These are phyloP conservation scores for Carettochelys insculpta DNA, from an alignment of 2,113 vertebrate species.

Conservation along the genomic window DNA sequence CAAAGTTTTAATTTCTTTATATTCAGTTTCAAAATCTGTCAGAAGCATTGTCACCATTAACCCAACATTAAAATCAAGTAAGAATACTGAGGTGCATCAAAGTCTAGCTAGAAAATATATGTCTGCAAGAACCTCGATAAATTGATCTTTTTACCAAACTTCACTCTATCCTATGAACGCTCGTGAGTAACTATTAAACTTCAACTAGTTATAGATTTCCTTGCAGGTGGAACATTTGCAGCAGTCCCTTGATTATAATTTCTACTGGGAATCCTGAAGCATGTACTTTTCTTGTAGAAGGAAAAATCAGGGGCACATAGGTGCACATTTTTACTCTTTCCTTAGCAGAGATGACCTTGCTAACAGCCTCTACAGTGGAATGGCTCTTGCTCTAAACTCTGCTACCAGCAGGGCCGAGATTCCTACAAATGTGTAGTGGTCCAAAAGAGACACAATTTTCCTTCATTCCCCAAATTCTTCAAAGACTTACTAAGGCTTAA, in stretches of 20 bases:
- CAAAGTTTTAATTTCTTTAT: background rate
- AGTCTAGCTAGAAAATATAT: constrained; percentile 8
- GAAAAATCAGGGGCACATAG: background rate
- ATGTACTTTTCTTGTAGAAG: background rate
- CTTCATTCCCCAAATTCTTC: background rate
- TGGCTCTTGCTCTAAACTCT: background rate
- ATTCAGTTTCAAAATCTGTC: constrained; percentile 6
- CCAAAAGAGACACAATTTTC: background rate
- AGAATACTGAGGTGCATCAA: background rate
- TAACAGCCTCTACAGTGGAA: background rate
- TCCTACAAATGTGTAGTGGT: background rate
- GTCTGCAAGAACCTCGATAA: background rate
- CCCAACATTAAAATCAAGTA: constrained; percentile 7
- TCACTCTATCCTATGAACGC: background rate
- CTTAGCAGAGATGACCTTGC: background rate
- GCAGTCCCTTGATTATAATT: background rate
- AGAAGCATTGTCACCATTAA: constrained; percentile 27
- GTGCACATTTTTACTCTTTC: background rate
- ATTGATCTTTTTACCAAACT: background rate
- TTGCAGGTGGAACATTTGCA: background rate
- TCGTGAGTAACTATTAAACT: background rate
- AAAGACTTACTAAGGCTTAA: background rate
- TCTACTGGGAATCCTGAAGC: background rate
- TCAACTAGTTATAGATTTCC: background rate
- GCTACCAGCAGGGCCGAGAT: background rate